A percentile compares a stretch with the other conserved stretches of the same genome.
These are phyloP conservation scores for Pachydiplax longipennis DNA, from an alignment of 2,888 invertebrate species.

Conservation along the genomic window DNA sequence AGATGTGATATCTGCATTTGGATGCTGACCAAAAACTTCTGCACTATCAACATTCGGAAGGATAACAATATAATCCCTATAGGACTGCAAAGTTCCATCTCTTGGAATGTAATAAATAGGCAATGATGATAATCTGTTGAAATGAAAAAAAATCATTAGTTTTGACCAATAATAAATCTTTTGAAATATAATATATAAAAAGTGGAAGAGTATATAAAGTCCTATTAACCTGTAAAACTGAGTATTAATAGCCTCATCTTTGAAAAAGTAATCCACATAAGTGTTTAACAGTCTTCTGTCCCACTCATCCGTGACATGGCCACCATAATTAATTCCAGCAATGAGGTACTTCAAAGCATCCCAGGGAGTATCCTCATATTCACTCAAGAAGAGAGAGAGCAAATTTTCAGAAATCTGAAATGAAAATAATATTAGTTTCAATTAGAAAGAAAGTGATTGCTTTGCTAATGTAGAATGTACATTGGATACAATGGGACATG, in stretches of 20 bases:
- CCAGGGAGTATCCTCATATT: slow-evolving; percentile 86
- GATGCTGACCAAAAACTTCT: slow-evolving; percentile 89
- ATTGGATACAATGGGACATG: no score
- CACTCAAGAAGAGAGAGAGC: slow-evolving; percentile 82
- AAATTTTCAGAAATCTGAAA: slow-evolving; percentile 79
- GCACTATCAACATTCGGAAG: slow-evolving; percentile 82
- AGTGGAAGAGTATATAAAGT: no score
- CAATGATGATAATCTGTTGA: slow-evolving; percentile 73
- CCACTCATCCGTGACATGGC: slow-evolving; percentile 81
- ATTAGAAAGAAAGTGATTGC: no score
- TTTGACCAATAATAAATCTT: neutral
- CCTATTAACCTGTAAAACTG: slow-evolving; percentile 69
- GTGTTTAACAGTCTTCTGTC: slow-evolving; percentile 78
- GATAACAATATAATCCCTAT: slow-evolving; percentile 80
- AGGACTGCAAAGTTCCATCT: slow-evolving; percentile 81
- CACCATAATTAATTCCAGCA: slow-evolving; percentile 89
- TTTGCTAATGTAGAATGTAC: no score
- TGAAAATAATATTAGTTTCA: neutral
- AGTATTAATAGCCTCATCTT: slow-evolving; percentile 71
- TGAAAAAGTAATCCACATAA: slow-evolving; percentile 85
- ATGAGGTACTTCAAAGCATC: slow-evolving; percentile 88
- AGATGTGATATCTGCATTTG: slow-evolving; percentile 88
- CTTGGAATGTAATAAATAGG: slow-evolving; percentile 82
- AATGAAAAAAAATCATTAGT: neutral
- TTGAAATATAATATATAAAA: neutral